These are phyloP conservation scores for Aphaenogaster rudis DNA, from an alignment of 1,140 invertebrate genomes.

Conservation along the genomic window DNA sequence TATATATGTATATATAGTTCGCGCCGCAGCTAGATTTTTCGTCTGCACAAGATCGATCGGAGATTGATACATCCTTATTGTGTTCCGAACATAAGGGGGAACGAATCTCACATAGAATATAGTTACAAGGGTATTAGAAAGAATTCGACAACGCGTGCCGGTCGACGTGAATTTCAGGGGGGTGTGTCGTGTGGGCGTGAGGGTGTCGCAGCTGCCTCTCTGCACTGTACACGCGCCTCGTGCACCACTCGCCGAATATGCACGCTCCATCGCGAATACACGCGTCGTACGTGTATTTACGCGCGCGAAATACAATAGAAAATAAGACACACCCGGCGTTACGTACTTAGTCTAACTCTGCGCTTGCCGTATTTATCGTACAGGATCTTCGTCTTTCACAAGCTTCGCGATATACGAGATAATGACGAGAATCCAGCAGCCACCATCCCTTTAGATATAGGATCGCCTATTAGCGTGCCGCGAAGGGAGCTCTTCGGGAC, in stretches of 20 bases:
- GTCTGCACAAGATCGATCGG: conserved; percentile 22
- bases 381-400: not conserved
- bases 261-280: conserved; percentile 2
- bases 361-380: not conserved
- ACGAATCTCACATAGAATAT: conserved; percentile 31
- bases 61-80: conserved; percentile 48
- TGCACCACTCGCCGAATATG: conserved; percentile 49
- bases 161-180: conserved; percentile 70
- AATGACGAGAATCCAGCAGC: conserved; percentile 11
- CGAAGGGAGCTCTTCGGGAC: conserved; percentile 63
- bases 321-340: not conserved
- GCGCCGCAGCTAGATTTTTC: not conserved
- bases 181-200: conserved; percentile 84
- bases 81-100: not conserved
- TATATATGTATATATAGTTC: no score
- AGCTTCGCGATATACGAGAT: not conserved
- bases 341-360: not conserved
- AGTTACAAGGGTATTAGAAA: conserved; percentile 58
- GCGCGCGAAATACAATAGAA: conserved; percentile 14
- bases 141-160: conserved; percentile 78
- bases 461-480: conserved; percentile 70
- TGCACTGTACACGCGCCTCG: conserved; percentile 77
- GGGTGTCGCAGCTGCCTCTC: conserved; percentile 80
- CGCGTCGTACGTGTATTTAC: conserved; percentile 5
- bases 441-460: conserved; percentile 66